Evolutionary conservation across 2,113 vertebrate genomes (phyloP).

Genomic region (Channa maculata): DNA sequence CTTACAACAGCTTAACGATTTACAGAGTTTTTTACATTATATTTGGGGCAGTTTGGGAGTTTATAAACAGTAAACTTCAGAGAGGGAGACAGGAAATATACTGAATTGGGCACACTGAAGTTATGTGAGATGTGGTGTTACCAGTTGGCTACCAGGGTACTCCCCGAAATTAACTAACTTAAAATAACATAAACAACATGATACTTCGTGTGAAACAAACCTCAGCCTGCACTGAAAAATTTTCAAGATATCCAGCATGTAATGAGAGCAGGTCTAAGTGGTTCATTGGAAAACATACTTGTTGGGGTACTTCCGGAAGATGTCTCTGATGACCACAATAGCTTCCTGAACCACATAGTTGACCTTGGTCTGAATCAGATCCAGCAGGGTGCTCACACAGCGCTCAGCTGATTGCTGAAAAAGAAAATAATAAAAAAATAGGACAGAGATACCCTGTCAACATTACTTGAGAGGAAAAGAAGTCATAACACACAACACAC

Average conservation of each 20-base stretch:
- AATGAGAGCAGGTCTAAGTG: neutral
- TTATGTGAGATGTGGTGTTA: too few species aligned
- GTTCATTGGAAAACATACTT: slow-evolving; percentile 84
- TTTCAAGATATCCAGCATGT: neutral
- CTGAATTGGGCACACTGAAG: too few species aligned
- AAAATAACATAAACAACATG: too few species aligned
- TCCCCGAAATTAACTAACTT: too few species aligned
- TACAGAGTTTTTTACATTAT: too few species aligned
- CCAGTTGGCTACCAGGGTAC: too few species aligned
- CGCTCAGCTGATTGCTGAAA: slow-evolving; percentile 97
- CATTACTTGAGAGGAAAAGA: neutral
- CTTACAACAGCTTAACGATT: neutral
- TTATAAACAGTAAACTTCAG: too few species aligned
- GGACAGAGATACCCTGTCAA: neutral
- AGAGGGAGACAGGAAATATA: too few species aligned
- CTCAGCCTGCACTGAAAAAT: neutral
- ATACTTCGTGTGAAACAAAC: neutral
- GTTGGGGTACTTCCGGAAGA: slow-evolving; percentile 98
- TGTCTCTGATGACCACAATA: slow-evolving; percentile 97
- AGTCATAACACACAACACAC: neutral
- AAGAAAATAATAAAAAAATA: neutral
- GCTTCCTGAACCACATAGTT: slow-evolving; percentile 99
- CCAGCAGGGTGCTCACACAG: slow-evolving; percentile 95
- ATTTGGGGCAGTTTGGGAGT: too few species aligned
- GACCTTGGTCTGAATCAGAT: slow-evolving; percentile 99